phyloP scores from a whole-genome alignment of 1,140 invertebrate genomes.

The Drosophila oshimai region DNA sequence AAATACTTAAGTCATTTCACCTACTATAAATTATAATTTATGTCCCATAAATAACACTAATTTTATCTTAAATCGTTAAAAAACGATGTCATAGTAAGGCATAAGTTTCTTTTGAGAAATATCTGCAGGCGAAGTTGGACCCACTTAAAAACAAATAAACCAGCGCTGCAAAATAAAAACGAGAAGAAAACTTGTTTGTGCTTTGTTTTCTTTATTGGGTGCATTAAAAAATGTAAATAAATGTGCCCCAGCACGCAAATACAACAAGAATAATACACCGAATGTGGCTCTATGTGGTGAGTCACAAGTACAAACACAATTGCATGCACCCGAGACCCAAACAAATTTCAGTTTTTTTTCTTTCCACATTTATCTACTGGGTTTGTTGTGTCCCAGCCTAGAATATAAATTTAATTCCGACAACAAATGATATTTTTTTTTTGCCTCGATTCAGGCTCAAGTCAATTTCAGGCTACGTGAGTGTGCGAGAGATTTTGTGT shows the following conservation, averaged over 20 bases:
- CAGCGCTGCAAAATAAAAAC: slow-evolving; percentile 39
- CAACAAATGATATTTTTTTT: slow-evolving; percentile 61
- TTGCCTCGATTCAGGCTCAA: slow-evolving; percentile 38
- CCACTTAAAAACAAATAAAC: slow-evolving; percentile 49
- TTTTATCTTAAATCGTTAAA: background rate
- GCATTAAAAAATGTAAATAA: slow-evolving; percentile 76
- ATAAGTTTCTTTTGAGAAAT: background rate
- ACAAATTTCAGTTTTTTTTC: slow-evolving; percentile 49
- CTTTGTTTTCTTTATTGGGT: slow-evolving; percentile 54
- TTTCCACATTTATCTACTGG: slow-evolving; percentile 42
- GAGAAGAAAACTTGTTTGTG: slow-evolving; percentile 27
- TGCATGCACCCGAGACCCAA: slow-evolving; percentile 16
- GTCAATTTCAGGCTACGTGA: slow-evolving; percentile 32
- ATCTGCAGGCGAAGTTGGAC: slow-evolving; percentile 12
- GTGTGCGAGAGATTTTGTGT: slow-evolving; percentile 12
- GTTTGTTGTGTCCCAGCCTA: slow-evolving; percentile 29
- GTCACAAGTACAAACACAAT: slow-evolving; percentile 25
- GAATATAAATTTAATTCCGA: slow-evolving; percentile 74
- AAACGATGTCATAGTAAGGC: background rate
- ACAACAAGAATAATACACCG: slow-evolving; percentile 24
- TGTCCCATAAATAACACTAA: background rate
- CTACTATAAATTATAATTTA: too few species aligned
- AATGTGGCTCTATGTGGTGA: slow-evolving; percentile 28
- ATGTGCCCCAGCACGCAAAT: slow-evolving; percentile 42
- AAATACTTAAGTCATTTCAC: background rate